Percentiles rank a stretch among this genome's conserved stretches.
phyloP scores from a whole-genome alignment of 1,140 invertebrate species.

The Limonius californicus region DNA sequence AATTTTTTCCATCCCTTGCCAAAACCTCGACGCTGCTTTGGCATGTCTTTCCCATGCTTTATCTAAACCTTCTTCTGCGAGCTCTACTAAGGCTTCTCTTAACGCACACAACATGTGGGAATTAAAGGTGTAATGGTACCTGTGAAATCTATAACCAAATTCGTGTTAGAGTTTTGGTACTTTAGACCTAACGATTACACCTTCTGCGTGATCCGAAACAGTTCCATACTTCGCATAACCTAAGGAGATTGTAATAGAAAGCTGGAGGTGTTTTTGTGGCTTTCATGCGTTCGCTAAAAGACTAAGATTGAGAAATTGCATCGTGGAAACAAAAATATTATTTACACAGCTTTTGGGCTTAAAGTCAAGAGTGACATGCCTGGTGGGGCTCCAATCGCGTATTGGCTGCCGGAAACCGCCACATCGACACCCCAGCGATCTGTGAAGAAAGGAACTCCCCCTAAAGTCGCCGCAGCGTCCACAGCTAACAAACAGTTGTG shows the following conservation, averaged over 20 bases:
- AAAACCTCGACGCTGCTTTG: slow-evolving; percentile 59
- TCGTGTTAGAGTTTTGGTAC: too few species aligned
- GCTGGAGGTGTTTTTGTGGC: background rate
- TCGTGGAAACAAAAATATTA: background rate
- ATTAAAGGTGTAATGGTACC: slow-evolving; percentile 81
- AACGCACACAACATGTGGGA: slow-evolving; percentile 72
- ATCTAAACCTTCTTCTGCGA: slow-evolving; percentile 70
- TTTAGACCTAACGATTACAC: too few species aligned
- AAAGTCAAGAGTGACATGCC: slow-evolving; percentile 88
- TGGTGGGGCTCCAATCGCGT: slow-evolving; percentile 75
- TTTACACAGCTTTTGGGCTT: slow-evolving; percentile 70
- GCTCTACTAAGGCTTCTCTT: slow-evolving; percentile 66
- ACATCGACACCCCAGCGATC: slow-evolving; percentile 80
- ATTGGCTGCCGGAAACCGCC: slow-evolving; percentile 80
- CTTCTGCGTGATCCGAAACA: slow-evolving; percentile 48
- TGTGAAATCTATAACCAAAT: too few species aligned
- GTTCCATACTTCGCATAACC: slow-evolving; percentile 67
- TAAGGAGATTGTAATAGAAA: slow-evolving; percentile 42
- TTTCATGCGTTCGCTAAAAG: slow-evolving; percentile 44
- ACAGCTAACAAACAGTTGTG: slow-evolving; percentile 72
- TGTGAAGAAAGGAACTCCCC: slow-evolving; percentile 70
- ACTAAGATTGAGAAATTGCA: too few species aligned
- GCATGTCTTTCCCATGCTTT: slow-evolving; percentile 66
- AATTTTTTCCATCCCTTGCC: slow-evolving; percentile 60
- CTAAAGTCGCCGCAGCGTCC: slow-evolving; percentile 80